Base-by-base conservation (phyloP, 2,797 vertebrate genomes). In the Platyrinchus mystaceus region DNA sequence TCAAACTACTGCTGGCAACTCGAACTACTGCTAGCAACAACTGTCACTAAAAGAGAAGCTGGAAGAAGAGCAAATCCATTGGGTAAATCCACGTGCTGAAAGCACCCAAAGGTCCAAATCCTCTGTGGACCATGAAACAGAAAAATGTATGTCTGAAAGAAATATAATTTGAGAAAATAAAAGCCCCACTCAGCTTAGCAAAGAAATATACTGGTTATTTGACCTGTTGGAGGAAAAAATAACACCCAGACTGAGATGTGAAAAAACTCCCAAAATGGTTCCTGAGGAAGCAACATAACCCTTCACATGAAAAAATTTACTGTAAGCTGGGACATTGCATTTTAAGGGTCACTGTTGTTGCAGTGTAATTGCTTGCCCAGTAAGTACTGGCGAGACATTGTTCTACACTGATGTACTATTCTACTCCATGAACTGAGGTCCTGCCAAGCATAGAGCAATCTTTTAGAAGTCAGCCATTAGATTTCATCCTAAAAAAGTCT, bases 61-160 rank as follows among this genome's bases (percentile, higher is more conserved):
- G 77, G 23, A 75, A 23, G 60, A 91, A 76, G 62, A 92, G 69
- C 32, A 89, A 94, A 94, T 14, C 70, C 36, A 11, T 1, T 50
- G 66, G 78, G 79, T 23, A 55, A 80, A 90, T 58, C 3, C 28
- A 90, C 43, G 83, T 80, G 71, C 81, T 75, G 88, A 49, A 88
- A 88, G 79, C 76, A 79, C 68, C 15, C 20, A 73, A 46, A 10
- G 6, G 52, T 89, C 52, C 76, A 90, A 95, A 93, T 88, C 90
- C 89, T 95, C 79, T 87, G 71, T 3, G 79, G 93, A 75, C 80
- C 80, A 89, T 85, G 93, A 98, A 97, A 75, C 26, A 92, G 94
- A 96, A 52, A 96, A 95, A 97, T 96, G 66, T 84, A 94, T 95
- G 96, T 96, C 95, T 97, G 95, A 97, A 91, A 94, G 94, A 96